Evolutionary conservation across 2,888 invertebrate genomes (phyloP).

Genomic region (Coenonympha glycerion): DNA sequence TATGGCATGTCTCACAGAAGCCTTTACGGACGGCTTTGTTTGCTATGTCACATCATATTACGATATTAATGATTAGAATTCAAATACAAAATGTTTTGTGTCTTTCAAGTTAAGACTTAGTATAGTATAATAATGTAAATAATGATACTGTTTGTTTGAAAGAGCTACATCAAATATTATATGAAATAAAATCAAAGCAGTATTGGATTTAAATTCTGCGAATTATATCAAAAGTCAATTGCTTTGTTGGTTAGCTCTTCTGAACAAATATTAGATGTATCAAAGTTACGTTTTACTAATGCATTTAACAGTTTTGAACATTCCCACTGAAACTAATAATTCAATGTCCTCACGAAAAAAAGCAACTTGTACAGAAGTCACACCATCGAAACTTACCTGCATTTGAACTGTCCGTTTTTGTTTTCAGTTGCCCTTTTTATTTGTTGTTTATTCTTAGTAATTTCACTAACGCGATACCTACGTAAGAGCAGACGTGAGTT

Average conservation of each 20-base stretch:
- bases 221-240: neutral
- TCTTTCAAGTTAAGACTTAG: too few relatives aligned
- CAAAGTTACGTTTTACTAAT: constrained; percentile 15
- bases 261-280: constrained; percentile 11
- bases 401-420: constrained; percentile 42
- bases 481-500: neutral
- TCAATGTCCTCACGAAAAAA: constrained; percentile 4
- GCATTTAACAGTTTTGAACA: constrained; percentile 9
- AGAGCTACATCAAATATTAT: neutral
- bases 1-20: too few relatives aligned
- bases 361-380: constrained; percentile 51
- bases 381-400: constrained; percentile 74
- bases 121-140: constrained; percentile 9
- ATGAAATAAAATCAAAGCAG: neutral
- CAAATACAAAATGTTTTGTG: too few relatives aligned
- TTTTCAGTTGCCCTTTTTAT: constrained; percentile 25
- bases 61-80: too few relatives aligned
- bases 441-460: constrained; percentile 10
- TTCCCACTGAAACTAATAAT: constrained; percentile 20
- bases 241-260: constrained; percentile 12
- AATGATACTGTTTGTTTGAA: constrained; percentile 18
- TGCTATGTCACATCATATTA: too few relatives aligned
- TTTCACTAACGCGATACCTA: constrained; percentile 3
- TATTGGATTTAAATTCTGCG: neutral
- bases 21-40: too few relatives aligned